phyloP scores from a whole-genome alignment of 1,140 invertebrate genomes.

The Calephelis nemesis region DNA sequence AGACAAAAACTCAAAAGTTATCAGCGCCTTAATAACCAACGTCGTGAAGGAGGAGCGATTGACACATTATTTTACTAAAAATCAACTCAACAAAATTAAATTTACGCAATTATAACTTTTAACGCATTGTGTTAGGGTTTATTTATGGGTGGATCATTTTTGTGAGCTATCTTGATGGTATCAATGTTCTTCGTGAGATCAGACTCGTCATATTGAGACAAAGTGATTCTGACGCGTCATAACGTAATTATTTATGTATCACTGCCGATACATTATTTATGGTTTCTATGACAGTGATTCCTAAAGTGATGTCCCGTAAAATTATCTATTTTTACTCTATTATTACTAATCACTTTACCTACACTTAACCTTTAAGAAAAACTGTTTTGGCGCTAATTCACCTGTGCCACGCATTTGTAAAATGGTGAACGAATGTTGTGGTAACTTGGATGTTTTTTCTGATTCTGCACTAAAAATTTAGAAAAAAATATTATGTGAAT shows the following conservation, averaged over 20 bases:
- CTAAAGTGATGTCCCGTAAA: no score
- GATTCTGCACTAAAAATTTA: no score
- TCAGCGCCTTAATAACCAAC: conserved; percentile 6
- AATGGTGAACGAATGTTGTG: no score
- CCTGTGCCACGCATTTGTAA: no score
- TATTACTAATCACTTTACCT: no score
- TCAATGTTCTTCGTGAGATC: conserved; percentile 49
- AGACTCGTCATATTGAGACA: conserved; percentile 58
- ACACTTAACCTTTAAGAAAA: no score
- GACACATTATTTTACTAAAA: conserved; percentile 63
- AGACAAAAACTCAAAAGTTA: no score
- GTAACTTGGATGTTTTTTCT: no score
- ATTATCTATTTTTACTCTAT: no score
- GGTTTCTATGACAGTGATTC: conserved; percentile 16
- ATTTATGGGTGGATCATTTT: conserved; percentile 6
- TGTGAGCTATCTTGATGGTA: conserved; percentile 53
- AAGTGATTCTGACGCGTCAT: conserved; percentile 64
- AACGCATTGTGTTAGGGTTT: conserved; percentile 18
- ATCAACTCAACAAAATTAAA: conserved; percentile 25
- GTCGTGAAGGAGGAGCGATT: conserved; percentile 55
- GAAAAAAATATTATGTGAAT: no score
- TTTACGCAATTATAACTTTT: conserved; percentile 25
- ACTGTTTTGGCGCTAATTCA: no score
- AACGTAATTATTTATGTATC: conserved; percentile 69
- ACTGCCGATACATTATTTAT: conserved; percentile 42